A percentile compares a stretch with the other conserved stretches of the same genome.
Conservation (phyloP, 35 echinoderm and acorn worm species). For the Patiria miniata region DNA sequence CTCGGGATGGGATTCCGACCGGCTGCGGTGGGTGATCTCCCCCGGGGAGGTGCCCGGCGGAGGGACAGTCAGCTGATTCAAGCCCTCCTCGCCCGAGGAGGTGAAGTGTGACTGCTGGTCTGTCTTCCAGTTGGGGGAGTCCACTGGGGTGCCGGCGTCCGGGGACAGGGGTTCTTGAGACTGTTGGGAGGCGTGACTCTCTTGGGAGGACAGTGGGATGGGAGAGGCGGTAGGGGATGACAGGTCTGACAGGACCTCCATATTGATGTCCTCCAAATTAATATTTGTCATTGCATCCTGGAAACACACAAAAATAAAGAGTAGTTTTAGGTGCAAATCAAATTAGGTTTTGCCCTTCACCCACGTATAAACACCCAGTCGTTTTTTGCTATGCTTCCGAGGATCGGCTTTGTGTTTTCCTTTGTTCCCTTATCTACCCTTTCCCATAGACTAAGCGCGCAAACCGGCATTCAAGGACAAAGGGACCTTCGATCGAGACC, state of each 20-base stretch:
- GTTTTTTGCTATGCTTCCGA: too few species aligned
- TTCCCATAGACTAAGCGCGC: too few species aligned
- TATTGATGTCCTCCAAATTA: constrained; percentile 48
- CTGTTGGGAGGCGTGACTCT: background rate
- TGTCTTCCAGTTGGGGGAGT: constrained; percentile 21
- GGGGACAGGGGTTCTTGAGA: background rate
- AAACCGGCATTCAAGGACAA: too few species aligned
- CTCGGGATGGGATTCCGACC: background rate
- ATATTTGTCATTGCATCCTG: constrained; percentile 65
- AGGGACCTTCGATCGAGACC: too few species aligned
- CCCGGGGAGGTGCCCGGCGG: background rate
- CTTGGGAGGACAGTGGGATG: constrained; percentile 23
- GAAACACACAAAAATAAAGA: background rate
- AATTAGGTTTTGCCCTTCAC: too few species aligned
- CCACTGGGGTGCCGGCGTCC: constrained; percentile 20
- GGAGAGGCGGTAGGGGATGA: constrained; percentile 51
- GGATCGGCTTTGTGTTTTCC: too few species aligned
- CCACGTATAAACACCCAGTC: too few species aligned
- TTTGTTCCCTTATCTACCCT: too few species aligned
- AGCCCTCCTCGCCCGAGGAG: background rate
- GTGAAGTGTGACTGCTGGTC: background rate
- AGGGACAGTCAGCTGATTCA: background rate
- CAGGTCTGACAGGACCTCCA: constrained; percentile 26
- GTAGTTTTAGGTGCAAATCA: too few species aligned
- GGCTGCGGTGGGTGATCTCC: background rate